Evolutionary conservation across 1,140 invertebrate genomes (phyloP).

Genomic region (Homarus americanus): DNA sequence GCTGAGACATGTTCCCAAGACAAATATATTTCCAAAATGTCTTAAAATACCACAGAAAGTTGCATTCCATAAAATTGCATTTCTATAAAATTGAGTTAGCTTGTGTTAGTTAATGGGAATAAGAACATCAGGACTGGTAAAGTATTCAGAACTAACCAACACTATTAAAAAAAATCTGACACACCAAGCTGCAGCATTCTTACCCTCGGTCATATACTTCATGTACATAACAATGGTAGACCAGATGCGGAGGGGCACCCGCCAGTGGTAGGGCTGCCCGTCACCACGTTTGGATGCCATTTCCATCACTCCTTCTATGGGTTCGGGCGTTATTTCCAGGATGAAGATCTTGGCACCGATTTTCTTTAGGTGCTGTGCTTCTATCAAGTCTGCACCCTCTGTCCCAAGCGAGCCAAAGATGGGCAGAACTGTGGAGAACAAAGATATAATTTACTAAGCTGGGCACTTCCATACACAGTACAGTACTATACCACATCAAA

Average conservation of each 20-base stretch:
- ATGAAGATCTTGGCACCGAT: constrained; percentile 72
- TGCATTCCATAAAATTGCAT: too few species aligned
- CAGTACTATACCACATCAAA: too few species aligned
- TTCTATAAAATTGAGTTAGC: too few species aligned
- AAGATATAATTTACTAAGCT: neutral
- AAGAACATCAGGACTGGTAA: too few species aligned
- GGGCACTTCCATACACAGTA: too few species aligned
- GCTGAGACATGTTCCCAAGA: too few species aligned
- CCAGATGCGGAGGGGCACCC: constrained; percentile 62
- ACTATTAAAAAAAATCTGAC: too few species aligned
- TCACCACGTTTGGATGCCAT: constrained; percentile 73
- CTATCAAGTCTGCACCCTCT: constrained; percentile 55
- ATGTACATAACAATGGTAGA: constrained; percentile 73
- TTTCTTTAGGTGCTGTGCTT: constrained; percentile 67
- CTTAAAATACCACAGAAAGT: too few species aligned
- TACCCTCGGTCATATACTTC: constrained; percentile 72
- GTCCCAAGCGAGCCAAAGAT: constrained; percentile 65
- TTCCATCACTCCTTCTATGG: constrained; percentile 47
- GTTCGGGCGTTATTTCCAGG: constrained; percentile 63
- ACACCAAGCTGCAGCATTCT: too few species aligned
- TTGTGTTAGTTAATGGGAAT: too few species aligned
- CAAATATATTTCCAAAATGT: too few species aligned
- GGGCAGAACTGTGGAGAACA: constrained; percentile 64
- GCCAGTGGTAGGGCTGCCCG: constrained; percentile 72
- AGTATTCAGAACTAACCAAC: too few species aligned